Evolutionary conservation across 2,113 vertebrate species (phyloP), one percentile per base, ranked within the genome.

Genomic region (Philantomba maxwellii): DNA sequence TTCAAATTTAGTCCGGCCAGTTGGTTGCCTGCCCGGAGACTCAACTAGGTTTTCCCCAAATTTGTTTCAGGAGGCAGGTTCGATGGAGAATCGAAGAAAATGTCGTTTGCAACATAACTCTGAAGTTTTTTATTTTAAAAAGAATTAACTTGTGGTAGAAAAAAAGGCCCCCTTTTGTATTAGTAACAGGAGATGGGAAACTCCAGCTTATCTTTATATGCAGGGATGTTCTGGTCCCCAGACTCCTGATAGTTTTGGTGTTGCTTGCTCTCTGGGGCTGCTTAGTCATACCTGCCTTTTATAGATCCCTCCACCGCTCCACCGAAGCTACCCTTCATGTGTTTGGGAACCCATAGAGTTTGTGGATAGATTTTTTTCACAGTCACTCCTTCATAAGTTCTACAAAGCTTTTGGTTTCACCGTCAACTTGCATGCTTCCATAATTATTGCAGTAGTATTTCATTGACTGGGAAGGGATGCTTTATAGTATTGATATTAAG

Each of bases 211-310:
- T 60, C 92, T 87, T 77, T 87, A 1, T 87, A 25, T 93, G 62
- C 91, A 88, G 90, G 19, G 89, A 39, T 43, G 33, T 0, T 26
- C n/a, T 94, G 0, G 0, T 94, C 51, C 5, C 62, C 75, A 87
- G 62, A 96, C 88, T 89, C 19, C 33, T 93, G 58, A 53, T 77
- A 80, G 26, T 1, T 98, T 73, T 84, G 83, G 51, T 87, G 83
- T 57, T 82, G 96, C 23, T 0, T 84, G 84, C 28, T 58, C 9
- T 91, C 92, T 95, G 36, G 75, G 82, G 75, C 97, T 94, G 92
- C 96, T 97, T 98, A 97, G 95, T 98, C 96, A 94, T 97, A 96
- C 17, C 0, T 95, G 90, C 93, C 87, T 96, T 92, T 91, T 87
- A 7, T 78, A 87, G 87, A 91, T 97, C 92, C 95, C 53, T 94